Evolutionary conservation across 2,888 invertebrate genomes (phyloP).

Genomic region (Drosophila niveifrons): DNA sequence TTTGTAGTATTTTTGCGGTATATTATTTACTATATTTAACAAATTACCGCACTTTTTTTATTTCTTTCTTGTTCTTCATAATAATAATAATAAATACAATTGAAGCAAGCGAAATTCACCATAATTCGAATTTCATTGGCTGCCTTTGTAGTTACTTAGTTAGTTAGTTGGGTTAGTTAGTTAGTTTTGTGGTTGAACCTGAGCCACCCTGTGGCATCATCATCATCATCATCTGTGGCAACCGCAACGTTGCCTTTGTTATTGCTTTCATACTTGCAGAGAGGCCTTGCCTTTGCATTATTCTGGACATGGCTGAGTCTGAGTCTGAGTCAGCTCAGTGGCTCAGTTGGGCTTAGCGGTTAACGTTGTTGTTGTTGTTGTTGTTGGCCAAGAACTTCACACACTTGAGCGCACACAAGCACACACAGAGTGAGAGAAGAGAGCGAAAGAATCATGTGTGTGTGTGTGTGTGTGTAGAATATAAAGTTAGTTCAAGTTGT

Average conservation of each 20-base stretch:
- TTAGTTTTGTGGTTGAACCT: conserved; percentile 21
- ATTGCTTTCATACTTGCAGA: conserved; percentile 22
- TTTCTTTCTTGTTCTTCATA: no score
- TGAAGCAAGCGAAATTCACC: no score
- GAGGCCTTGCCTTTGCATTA: conserved; percentile 20
- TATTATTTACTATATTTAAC: no score
- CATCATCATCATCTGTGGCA: conserved; percentile 15
- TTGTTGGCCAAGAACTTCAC: conserved; percentile 72
- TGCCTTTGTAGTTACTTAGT: conserved; percentile 1
- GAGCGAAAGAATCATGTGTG: background rate
- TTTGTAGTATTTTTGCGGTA: no score
- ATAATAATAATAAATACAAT: no score
- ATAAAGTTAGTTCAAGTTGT: conserved; percentile 51
- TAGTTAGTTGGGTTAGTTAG: conserved; percentile 1
- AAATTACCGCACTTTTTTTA: no score
- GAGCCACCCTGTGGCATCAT: conserved; percentile 38
- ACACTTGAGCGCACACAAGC: conserved; percentile 70
- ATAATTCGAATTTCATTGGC: background rate
- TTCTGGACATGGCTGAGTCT: conserved; percentile 31
- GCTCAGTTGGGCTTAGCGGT: conserved; percentile 50
- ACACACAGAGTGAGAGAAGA: conserved; percentile 17
- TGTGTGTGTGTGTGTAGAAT: conserved; percentile 12
- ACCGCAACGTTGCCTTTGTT: conserved; percentile 9
- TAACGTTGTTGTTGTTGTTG: conserved; percentile 41
- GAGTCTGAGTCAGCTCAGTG: conserved; percentile 44